Conservation (phyloP, 1,140 invertebrate genomes). For the Bombus haemorrhoidalis region DNA sequence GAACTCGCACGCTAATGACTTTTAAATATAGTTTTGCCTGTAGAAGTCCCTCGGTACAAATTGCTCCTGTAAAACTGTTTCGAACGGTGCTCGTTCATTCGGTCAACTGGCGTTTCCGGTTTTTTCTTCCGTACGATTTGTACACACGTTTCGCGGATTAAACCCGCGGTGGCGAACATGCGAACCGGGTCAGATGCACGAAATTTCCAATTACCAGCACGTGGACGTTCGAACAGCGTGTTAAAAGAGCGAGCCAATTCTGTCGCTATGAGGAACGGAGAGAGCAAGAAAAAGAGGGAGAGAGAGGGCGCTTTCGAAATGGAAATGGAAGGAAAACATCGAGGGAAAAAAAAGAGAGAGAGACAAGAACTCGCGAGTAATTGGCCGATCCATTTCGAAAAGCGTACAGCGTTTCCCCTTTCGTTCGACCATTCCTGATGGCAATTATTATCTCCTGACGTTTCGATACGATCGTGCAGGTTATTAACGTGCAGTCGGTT, state of each 20-base stretch:
- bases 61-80: slow-evolving; percentile 46
- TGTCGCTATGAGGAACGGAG: not conserved
- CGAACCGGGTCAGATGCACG: slow-evolving; percentile 48
- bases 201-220: slow-evolving; percentile 60
- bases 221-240: slow-evolving; percentile 29
- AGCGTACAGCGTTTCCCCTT: slow-evolving; percentile 29
- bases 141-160: slow-evolving; percentile 44
- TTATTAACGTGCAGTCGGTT: slow-evolving; percentile 24
- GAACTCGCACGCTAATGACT: slow-evolving; percentile 27
- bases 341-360: not conserved
- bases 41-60: slow-evolving; percentile 8
- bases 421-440: slow-evolving; percentile 19
- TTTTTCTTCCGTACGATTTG: slow-evolving; percentile 45
- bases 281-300: not conserved
- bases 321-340: slow-evolving; percentile 59
- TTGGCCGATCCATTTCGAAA: slow-evolving; percentile 57
- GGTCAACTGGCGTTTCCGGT: slow-evolving; percentile 40
- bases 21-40: slow-evolving; percentile 41
- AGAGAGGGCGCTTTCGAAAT: slow-evolving; percentile 30
- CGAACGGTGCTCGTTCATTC: slow-evolving; percentile 26
- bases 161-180: slow-evolving; percentile 37
- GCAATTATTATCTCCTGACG: slow-evolving; percentile 57
- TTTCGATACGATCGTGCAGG: slow-evolving; percentile 37
- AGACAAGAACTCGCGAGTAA: slow-evolving; percentile 39
- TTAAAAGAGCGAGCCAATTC: slow-evolving; percentile 29